Percentiles rank a stretch among this genome's conserved stretches.
These are phyloP conservation scores for Sinella curviseta DNA, from an alignment of 1,140 invertebrate species.

Conservation along the genomic window DNA sequence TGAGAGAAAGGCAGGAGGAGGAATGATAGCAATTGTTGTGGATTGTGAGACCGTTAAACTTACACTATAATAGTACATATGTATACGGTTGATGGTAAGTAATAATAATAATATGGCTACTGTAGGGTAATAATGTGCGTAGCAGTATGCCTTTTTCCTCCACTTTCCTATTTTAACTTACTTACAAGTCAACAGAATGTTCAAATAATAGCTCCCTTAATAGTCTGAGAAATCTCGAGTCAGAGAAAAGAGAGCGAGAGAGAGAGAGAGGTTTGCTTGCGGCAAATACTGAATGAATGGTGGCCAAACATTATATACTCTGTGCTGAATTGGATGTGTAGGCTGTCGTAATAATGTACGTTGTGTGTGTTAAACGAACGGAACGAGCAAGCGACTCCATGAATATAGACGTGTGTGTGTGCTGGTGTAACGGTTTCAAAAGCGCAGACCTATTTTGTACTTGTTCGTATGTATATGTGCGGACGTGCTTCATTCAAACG, in stretches of 20 bases:
- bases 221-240: constrained; percentile 24
- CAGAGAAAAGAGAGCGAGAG: no score
- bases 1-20: background rate
- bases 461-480: background rate
- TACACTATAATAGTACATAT: background rate
- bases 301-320: background rate
- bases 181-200: constrained; percentile 21
- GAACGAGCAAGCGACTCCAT: no score
- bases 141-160: background rate
- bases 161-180: background rate
- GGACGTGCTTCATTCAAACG: background rate
- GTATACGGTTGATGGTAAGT: background rate
- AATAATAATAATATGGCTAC: background rate
- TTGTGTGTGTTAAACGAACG: background rate
- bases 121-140: background rate
- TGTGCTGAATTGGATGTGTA: background rate
- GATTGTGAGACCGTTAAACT: background rate
- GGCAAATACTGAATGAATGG: constrained; percentile 16
- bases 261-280: background rate
- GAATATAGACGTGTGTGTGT: no score
- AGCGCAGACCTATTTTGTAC: no score
- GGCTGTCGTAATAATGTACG: background rate
- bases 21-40: background rate
- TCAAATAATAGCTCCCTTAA: constrained; percentile 21
- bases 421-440: no score